Conservation (phyloP, 2,797 vertebrate genomes). For the Lacerta agilis region DNA sequence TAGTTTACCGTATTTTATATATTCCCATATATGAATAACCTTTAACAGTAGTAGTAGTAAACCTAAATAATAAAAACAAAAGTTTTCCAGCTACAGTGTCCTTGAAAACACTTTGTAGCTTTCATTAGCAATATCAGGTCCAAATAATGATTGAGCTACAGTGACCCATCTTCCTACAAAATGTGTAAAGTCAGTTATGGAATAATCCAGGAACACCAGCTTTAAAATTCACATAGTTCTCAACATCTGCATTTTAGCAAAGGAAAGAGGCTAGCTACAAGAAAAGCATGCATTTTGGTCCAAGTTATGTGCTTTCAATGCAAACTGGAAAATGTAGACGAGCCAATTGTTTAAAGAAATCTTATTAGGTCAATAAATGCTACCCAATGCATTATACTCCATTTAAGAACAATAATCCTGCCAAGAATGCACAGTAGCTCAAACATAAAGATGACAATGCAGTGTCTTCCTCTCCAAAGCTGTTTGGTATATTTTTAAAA, state of each 20-base stretch:
- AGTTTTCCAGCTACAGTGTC: neutral
- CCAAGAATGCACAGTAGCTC: constrained; percentile 24
- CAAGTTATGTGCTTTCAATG: neutral
- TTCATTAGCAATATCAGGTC: neutral
- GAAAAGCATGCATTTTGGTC: fast-evolving
- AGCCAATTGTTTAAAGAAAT: constrained; percentile 58
- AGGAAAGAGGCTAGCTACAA: neutral
- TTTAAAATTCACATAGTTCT: constrained; percentile 61
- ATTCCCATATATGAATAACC: neutral
- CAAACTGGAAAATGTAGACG: constrained; percentile 4
- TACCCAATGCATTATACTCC: constrained; percentile 38
- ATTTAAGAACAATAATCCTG: neutral
- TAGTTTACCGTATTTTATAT: neutral
- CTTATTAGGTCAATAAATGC: constrained; percentile 25
- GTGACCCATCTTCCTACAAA: neutral
- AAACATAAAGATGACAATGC: neutral
- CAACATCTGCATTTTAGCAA: neutral
- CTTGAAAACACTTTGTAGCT: neutral
- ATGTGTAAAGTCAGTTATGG: constrained; percentile 56
- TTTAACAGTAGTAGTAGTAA: neutral
- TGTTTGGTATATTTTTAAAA: neutral
- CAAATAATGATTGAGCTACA: neutral
- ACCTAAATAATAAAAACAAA: neutral
- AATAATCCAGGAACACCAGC: neutral
- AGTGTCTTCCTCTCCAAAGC: neutral